Conservation (phyloP, 2,888 invertebrate species). For the Tipula unca region DNA sequence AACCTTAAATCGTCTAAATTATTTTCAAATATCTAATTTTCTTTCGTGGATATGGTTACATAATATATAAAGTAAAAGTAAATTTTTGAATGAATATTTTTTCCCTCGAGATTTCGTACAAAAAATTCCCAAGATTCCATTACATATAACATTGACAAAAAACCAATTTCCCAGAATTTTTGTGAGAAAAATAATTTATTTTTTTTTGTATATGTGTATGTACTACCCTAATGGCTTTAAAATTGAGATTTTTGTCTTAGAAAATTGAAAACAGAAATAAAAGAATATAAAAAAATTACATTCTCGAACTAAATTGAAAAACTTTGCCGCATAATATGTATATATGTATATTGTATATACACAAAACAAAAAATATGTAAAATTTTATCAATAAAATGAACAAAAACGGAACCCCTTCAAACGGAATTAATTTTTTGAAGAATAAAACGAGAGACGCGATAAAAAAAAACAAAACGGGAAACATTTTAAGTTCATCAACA, state of each 20-base stretch:
- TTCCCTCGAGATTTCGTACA: not conserved
- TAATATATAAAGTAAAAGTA: too few relatives aligned
- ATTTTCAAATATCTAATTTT: too few relatives aligned
- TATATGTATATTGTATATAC: not conserved
- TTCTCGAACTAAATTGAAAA: not conserved
- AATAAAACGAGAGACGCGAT: not conserved
- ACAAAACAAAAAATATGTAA: not conserved
- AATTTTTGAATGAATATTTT: too few relatives aligned
- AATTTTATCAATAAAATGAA: constrained; percentile 1
- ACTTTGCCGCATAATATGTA: not conserved
- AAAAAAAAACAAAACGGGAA: not conserved
- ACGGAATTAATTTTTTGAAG: not conserved
- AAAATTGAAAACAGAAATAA: not conserved
- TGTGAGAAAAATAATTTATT: not conserved
- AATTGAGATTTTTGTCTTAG: not conserved
- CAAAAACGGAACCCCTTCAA: not conserved
- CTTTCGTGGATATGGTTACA: too few relatives aligned
- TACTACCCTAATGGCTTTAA: constrained; percentile 8
- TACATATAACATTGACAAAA: not conserved
- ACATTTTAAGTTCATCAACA: not conserved
- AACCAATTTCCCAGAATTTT: not conserved
- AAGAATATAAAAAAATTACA: too few relatives aligned
- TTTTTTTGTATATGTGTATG: too few relatives aligned
- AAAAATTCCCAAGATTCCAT: not conserved
- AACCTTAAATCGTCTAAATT: too few relatives aligned